These are phyloP conservation scores for Ephydatia muelleri DNA, from an alignment of 37 sponge, comb jelly and placozoan genomes.

Conservation along the genomic window DNA sequence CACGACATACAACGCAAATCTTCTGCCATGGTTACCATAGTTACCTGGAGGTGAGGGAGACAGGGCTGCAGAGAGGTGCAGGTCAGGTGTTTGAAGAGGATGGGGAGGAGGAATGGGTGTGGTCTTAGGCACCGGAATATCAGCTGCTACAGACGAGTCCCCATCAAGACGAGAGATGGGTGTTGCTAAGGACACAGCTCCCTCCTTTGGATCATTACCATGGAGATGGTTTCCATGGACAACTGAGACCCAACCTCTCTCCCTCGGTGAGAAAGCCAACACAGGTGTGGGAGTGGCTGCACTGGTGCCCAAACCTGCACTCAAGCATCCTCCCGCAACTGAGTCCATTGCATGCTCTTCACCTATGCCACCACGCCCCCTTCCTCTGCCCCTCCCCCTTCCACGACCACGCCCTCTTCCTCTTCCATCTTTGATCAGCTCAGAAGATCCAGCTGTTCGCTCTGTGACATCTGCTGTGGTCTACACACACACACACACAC, in stretches of 20 bases:
- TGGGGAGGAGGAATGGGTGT: too few species aligned
- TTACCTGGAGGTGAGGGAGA: background rate
- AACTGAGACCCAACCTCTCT: too few species aligned
- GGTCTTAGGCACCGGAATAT: too few species aligned
- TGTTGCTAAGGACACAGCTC: background rate
- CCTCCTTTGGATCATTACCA: background rate
- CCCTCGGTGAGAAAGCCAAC: too few species aligned
- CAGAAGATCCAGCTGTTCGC: background rate
- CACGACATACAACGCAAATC: too few species aligned
- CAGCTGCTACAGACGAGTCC: too few species aligned
- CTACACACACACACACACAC: constrained; percentile 12
- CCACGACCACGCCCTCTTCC: constrained; percentile 51
- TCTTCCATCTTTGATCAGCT: background rate
- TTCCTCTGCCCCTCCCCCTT: constrained; percentile 33
- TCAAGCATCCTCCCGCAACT: background rate
- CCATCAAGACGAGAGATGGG: background rate
- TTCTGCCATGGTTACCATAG: background rate
- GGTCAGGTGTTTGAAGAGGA: too few species aligned
- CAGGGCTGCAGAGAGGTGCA: background rate
- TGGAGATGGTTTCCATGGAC: background rate
- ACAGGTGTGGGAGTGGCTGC: background rate
- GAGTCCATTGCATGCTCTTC: constrained; percentile 7
- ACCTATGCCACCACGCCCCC: background rate
- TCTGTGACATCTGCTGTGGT: background rate
- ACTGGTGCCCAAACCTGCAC: background rate